Conservation (phyloP, 2,113 vertebrate species). For the Microcebus tavaratra region DNA sequence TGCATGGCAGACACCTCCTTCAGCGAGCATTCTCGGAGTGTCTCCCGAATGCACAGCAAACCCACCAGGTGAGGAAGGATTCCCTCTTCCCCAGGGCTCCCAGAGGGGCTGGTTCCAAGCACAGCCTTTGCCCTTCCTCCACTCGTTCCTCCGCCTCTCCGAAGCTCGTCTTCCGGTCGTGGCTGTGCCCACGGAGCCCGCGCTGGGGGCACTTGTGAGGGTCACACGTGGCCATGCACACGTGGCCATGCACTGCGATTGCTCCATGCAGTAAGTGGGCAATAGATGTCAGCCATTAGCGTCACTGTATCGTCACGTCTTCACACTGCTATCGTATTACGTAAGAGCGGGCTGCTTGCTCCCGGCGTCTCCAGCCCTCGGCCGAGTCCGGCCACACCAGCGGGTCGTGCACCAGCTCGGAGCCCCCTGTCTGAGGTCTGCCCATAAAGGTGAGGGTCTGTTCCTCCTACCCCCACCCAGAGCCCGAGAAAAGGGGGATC, state of each 20-base stretch:
- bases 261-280: fast-evolving
- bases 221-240: fast-evolving
- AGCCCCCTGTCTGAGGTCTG: neutral
- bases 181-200: neutral
- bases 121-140: fast-evolving
- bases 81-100: neutral
- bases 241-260: neutral
- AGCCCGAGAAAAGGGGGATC: neutral
- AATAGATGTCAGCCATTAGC: fast-evolving
- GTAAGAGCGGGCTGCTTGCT: neutral
- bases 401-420: fast-evolving
- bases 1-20: fast-evolving
- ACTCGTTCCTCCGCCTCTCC: fast-evolving
- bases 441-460: fast-evolving
- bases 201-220: fast-evolving
- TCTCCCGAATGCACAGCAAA: neutral
- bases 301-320: fast-evolving
- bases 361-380: fast-evolving
- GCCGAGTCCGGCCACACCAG: fast-evolving
- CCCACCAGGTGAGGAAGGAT: neutral
- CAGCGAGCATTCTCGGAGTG: fast-evolving
- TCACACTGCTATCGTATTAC: fast-evolving
- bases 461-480: neutral
- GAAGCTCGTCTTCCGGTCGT: fast-evolving
- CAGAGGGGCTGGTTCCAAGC: fast-evolving